Base-by-base conservation (phyloP, 2,888 invertebrate species). In the Caenorhabditis sinica region DNA sequence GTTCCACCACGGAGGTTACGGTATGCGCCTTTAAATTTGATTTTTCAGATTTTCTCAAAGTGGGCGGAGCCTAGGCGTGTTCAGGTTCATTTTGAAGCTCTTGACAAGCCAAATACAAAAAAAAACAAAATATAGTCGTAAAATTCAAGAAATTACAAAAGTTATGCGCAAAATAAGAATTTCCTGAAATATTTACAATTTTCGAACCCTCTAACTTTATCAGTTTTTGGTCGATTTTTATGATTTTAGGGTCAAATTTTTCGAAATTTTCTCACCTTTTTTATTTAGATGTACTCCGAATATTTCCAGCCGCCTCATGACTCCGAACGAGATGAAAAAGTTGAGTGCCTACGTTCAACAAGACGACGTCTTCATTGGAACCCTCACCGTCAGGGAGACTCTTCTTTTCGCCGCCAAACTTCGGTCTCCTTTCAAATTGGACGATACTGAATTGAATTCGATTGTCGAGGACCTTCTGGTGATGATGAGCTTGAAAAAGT, bases 321-420 rank as follows among this genome's bases (percentile, higher is more conserved):
- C 58, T 15, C 33, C 77, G 3, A 60, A 20, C 9, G 85, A 85
- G n/a, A 94, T 95, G 87, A 94, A 95, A 75, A 77, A 86, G 28
- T 94, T 96, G 83, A 96, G 96, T 90, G 96, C 96, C 0, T 97
- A 95, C 93, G 96, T 97, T 94, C 96, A 96, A 89, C 97, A 97
- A 93, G 96, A 97, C 84, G 96, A 97, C 91, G 94, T 96, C 49
- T 97, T 97, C 90, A 95, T 96, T 6, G 95, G 95, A 8, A 95
- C 95, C 61, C 94, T 97, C 74, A 96, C 96, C 0, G 96, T 97
- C 36, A 94, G 95, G 86, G 97, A 97, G 93, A 97, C 97, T 91
- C 95, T 97, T 75, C 95, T 95, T 89, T 96, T 97, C 89, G 96
- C 97, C 96, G 86, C 87, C 8, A 75, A 77, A 25, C 49, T 87